A percentile compares a stretch with the other conserved stretches of the same genome.
Conservation (phyloP, 2,113 vertebrate species). For the Myrmecobius fasciatus region DNA sequence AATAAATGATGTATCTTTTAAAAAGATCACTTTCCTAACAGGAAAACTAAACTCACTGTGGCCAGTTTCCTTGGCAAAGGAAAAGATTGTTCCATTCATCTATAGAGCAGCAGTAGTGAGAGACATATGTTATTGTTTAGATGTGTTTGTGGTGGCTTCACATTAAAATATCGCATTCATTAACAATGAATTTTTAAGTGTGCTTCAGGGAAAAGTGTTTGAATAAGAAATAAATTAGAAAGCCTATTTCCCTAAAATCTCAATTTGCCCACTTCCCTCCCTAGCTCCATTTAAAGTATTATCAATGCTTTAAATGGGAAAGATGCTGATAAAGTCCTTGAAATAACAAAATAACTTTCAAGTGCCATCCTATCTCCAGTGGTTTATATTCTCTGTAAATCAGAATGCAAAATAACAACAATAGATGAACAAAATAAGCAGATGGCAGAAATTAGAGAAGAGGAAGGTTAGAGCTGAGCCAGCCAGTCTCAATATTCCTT, state of each 20-base stretch:
- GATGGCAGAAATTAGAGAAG: neutral
- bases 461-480: neutral
- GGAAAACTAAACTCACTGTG: slow-evolving; percentile 50
- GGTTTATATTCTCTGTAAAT: neutral
- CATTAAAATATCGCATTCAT: slow-evolving; percentile 30
- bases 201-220: neutral
- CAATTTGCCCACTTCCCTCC: neutral
- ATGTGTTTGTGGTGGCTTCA: slow-evolving; percentile 4
- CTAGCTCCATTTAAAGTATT: neutral
- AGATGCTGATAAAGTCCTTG: neutral
- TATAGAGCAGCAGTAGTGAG: neutral
- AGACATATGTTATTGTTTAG: slow-evolving; percentile 44
- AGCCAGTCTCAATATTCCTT: neutral
- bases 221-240: neutral
- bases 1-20: slow-evolving; percentile 48
- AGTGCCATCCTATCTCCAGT: neutral
- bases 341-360: neutral
- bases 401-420: neutral
- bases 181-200: slow-evolving; percentile 47
- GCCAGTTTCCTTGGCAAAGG: slow-evolving; percentile 13
- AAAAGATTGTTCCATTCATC: slow-evolving; percentile 12
- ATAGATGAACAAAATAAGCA: neutral
- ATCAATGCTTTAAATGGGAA: neutral
- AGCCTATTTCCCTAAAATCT: neutral
- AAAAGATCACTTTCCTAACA: slow-evolving; percentile 33